Evolutionary conservation across 2,888 invertebrate species (phyloP).

Genomic region (Rotaria socialis): DNA sequence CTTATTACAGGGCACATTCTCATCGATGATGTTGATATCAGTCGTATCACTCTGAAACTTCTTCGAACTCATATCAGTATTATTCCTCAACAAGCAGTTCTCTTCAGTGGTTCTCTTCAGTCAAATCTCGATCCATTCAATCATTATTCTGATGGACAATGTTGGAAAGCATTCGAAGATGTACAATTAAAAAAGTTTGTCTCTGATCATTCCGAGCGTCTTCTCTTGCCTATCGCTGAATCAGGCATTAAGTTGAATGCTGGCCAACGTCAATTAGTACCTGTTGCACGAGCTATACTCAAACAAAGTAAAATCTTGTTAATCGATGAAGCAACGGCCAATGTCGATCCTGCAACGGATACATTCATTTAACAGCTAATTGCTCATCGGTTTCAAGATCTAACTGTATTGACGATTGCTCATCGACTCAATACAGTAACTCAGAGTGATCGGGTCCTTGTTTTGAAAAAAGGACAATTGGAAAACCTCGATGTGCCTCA

Average conservation of each 20-base stretch:
- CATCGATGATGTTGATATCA: slow-evolving; percentile 70
- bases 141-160: slow-evolving; percentile 51
- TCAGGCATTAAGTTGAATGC: slow-evolving; percentile 57
- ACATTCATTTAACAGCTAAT: slow-evolving; percentile 41
- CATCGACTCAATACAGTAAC: slow-evolving; percentile 66
- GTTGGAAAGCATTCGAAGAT: slow-evolving; percentile 56
- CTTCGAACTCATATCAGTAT: slow-evolving; percentile 78
- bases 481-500: no score
- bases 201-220: slow-evolving; percentile 52
- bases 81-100: slow-evolving; percentile 67
- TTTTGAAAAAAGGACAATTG: slow-evolving; percentile 57
- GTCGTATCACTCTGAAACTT: slow-evolving; percentile 69
- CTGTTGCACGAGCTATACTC: slow-evolving; percentile 56
- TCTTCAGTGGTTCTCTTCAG: slow-evolving; percentile 55
- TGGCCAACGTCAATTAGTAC: slow-evolving; percentile 57
- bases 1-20: slow-evolving; percentile 67
- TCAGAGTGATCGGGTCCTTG: slow-evolving; percentile 81
- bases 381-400: slow-evolving; percentile 46
- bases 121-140: slow-evolving; percentile 57
- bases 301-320: slow-evolving; percentile 56
- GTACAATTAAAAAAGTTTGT: slow-evolving; percentile 51
- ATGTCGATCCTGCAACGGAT: slow-evolving; percentile 53
- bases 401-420: slow-evolving; percentile 43
- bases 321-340: slow-evolving; percentile 52
- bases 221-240: slow-evolving; percentile 52